Base-by-base conservation (phyloP, 2,797 vertebrate species). In the Stomatorhinus walkeri region DNA sequence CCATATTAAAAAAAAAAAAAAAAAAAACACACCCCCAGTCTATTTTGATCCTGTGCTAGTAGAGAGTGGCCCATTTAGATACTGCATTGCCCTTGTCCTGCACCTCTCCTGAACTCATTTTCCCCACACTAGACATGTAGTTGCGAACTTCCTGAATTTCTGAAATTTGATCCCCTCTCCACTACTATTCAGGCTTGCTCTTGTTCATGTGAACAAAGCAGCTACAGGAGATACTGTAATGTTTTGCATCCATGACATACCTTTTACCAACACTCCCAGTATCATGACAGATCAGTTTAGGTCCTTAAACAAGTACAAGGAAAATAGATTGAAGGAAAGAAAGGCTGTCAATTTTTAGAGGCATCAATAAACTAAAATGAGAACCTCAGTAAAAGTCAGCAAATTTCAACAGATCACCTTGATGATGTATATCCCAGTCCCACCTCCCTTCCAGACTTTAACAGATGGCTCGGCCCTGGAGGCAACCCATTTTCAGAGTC, bases 401-500 rank as follows among this genome's bases (percentile, higher is more conserved):
- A 7, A 79, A 54, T 72, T 54, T 88, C 40, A 28, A 81, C 24
- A 1, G 59, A 76, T 84, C 89, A 88, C 89, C 72, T 87, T 24
- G 72, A 87, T 43, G 76, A 64, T 49, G 61, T 84, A 81, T 32
- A 64, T 64, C 52, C 32, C 43, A 46, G 22, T 87, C 40, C 59
- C 49, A 51, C 72, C 36, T 83, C 89, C 89, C 16, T 79, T 87
- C 72, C 87, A 19, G 40, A 89, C 46, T 51, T 54, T 22, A 88
- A 61, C 86, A 89, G 89, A 89, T 88, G 89, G 89, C 72, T 22
- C 12, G 0, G 87, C 86, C 89, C 89, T 48, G 51, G 89, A 88
- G 89, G 89, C 40, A 54, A 28, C n/a, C 85, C 64, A 68, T 16
- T 59, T 87, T 89, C 64, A 52, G 32, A 49, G 48, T 54, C 51